Evolutionary conservation across 2,113 vertebrate genomes (phyloP), one percentile per base, ranked within the genome.

Genomic region (Ranitomeya imitator): DNA sequence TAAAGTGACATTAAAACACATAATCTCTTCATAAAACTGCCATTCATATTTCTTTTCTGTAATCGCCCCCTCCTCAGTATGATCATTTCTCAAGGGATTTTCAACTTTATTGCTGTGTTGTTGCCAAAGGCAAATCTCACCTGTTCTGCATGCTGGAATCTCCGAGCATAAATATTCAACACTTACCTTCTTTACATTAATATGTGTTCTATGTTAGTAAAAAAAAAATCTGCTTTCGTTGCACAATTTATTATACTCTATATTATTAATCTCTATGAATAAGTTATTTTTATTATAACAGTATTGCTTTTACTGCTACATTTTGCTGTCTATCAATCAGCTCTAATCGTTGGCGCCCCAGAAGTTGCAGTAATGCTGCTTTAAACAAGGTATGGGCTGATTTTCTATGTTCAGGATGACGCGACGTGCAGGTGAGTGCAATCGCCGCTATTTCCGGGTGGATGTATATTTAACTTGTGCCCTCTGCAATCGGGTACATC

Each of bases 101-200:
- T 74, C 31, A 74, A 45, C 15, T 37, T 74, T 74, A 45, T 74
- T 45, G 31, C 71, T 45, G 15, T 45, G 16, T 74, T 74, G 71
- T 74, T 74, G 71, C 71, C 71, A 74, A 37, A 74, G 31, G 71
- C 71, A 18, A 45, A 74, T 74, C 71, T 31, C 31, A 45, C 71
- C 69, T 71, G 69, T 71, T 74, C 31, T 74, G 18, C 31, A 18
- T 45, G 15, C 71, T 74, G 71, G 31, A 45, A 15, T 45, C 71
- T 45, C 71, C 8, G 19, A 37, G 7, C 71, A 74, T 74, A 74
- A 37, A 74, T 74, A 74, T 74, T 74, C 31, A 74, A 15, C 31
- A 74, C 1, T 7, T 37, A 45, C 1, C 31, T 31, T 45, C 16
- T 37, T 74, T 74, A n/a, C 71, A 74, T 74, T 45, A 74, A 74